These are phyloP conservation scores for Parnassius orleans DNA, from an alignment of 2,888 invertebrate genomes.

Conservation along the genomic window DNA sequence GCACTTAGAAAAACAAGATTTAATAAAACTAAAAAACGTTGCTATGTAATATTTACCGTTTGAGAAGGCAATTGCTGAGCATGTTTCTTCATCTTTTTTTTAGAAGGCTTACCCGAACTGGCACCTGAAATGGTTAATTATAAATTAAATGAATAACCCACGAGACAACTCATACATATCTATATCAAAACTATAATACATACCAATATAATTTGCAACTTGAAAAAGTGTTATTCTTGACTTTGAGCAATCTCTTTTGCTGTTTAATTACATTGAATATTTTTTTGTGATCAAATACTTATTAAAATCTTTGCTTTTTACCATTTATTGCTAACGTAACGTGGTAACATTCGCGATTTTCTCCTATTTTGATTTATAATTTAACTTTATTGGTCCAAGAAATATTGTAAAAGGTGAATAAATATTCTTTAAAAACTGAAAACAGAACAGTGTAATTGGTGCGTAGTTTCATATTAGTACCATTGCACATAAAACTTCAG, in stretches of 20 bases:
- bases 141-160: conserved; percentile 9
- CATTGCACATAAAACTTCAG: conserved; percentile 52
- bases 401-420: too few species aligned
- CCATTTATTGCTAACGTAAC: too few species aligned
- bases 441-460: conserved; percentile 20
- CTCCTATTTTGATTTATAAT: too few species aligned
- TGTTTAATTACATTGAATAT: too few species aligned
- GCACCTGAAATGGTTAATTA: conserved; percentile 52
- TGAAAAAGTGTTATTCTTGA: conserved; percentile 18
- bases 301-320: too few species aligned
- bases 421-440: too few species aligned
- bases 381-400: too few species aligned
- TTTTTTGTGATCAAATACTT: too few species aligned
- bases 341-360: too few species aligned
- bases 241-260: background rate
- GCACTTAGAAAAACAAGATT: too few species aligned
- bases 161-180: conserved; percentile 1
- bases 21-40: too few species aligned
- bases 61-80: conserved; percentile 56
- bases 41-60: conserved; percentile 59
- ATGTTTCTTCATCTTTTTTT: conserved; percentile 72
- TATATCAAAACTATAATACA: conserved; percentile 10
- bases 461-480: conserved; percentile 7
- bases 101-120: conserved; percentile 62
- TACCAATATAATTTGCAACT: conserved; percentile 23